Evolutionary conservation across 2,888 invertebrate species (phyloP).

Genomic region (Xanthorhoe spadicearia): DNA sequence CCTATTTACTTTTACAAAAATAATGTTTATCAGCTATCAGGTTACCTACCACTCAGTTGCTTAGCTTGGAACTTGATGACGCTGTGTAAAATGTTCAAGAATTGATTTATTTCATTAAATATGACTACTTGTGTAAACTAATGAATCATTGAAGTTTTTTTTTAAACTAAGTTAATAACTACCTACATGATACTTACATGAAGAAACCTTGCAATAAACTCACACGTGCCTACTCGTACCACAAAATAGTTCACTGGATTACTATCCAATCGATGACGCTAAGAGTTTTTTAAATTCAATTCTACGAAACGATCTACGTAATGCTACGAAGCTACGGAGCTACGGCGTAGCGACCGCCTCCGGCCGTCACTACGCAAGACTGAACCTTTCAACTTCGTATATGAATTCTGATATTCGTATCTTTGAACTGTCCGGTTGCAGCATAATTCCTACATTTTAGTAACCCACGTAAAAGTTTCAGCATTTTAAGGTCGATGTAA

Average conservation of each 20-base stretch:
- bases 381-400: slow-evolving; percentile 45
- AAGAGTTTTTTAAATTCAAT: slow-evolving; percentile 49
- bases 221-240: slow-evolving; percentile 26
- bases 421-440: slow-evolving; percentile 34
- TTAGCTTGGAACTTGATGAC: too few species aligned
- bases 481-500: slow-evolving; percentile 28
- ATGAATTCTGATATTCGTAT: slow-evolving; percentile 38
- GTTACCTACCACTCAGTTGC: too few species aligned
- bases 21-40: too few species aligned
- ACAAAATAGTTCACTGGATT: slow-evolving; percentile 33
- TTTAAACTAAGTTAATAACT: slow-evolving; percentile 1
- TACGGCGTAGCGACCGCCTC: slow-evolving; percentile 68
- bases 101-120: too few species aligned
- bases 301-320: slow-evolving; percentile 43
- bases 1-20: too few species aligned
- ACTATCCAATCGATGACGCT: slow-evolving; percentile 34
- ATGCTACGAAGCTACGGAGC: slow-evolving; percentile 45
- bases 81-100: too few species aligned
- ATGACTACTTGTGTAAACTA: too few species aligned
- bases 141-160: neutral
- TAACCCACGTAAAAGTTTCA: slow-evolving; percentile 45
- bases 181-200: slow-evolving; percentile 17
- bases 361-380: slow-evolving; percentile 59
- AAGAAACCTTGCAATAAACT: slow-evolving; percentile 17
- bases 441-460: slow-evolving; percentile 53